These are phyloP conservation scores for Ips typographus DNA, from an alignment of 1,140 invertebrate genomes.

Conservation along the genomic window DNA sequence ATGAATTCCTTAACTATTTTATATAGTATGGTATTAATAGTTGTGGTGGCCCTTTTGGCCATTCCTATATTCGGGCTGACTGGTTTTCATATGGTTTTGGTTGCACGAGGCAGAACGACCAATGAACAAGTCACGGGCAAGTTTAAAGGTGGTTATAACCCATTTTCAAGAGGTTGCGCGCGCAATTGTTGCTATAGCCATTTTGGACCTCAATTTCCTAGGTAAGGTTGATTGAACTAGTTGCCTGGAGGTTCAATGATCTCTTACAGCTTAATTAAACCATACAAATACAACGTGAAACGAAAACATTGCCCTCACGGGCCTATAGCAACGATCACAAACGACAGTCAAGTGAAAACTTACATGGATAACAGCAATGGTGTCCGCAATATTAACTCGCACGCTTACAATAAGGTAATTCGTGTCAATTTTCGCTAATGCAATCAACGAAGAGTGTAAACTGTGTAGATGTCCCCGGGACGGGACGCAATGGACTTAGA, in stretches of 20 bases:
- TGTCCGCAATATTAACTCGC: constrained; percentile 75
- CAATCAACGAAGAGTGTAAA: too few species aligned
- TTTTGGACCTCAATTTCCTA: constrained; percentile 95
- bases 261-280: constrained; percentile 55
- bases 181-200: constrained; percentile 93
- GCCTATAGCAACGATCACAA: constrained; percentile 54
- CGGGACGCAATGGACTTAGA: constrained; percentile 75
- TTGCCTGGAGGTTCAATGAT: background rate
- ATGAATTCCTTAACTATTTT: constrained; percentile 53
- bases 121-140: constrained; percentile 99
- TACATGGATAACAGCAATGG: constrained; percentile 96
- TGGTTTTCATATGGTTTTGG: constrained; percentile 96
- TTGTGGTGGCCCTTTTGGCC: constrained; percentile 84
- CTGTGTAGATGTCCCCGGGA: constrained; percentile 72
- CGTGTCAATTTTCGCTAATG: background rate
- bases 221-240: constrained; percentile 60
- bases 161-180: constrained; percentile 91
- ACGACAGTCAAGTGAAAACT: constrained; percentile 81
- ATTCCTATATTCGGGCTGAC: constrained; percentile 97
- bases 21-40: constrained; percentile 86
- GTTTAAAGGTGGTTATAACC: constrained; percentile 96
- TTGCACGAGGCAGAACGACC: constrained; percentile 97
- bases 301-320: constrained; percentile 50
- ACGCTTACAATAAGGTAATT: constrained; percentile 89
- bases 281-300: constrained; percentile 55